Conservation (phyloP, 1,140 invertebrate genomes). For the Grapholita molesta region DNA sequence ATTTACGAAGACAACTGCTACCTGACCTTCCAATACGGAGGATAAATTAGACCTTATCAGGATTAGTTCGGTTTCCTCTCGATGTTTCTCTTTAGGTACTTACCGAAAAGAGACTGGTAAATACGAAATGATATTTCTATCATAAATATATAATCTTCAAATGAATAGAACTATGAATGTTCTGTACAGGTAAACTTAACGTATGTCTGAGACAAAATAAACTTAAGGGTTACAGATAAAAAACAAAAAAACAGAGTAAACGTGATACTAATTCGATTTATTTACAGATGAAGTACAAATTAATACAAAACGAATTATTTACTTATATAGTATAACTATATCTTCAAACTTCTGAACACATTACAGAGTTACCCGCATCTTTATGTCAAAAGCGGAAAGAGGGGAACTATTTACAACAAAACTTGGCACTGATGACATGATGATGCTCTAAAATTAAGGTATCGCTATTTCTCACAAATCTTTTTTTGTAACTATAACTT, state of each 20-base stretch:
- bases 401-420: background rate
- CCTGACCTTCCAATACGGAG: too few species aligned
- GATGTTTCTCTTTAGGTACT: too few species aligned
- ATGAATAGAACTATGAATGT: too few species aligned
- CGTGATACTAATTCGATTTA: constrained; percentile 12
- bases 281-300: constrained; percentile 17
- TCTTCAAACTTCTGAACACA: background rate
- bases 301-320: constrained; percentile 4
- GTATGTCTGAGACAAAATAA: background rate
- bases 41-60: too few species aligned
- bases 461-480: too few species aligned
- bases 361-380: background rate
- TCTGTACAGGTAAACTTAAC: background rate
- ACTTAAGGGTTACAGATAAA: background rate
- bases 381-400: background rate
- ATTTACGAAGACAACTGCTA: too few species aligned
- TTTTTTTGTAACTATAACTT: too few species aligned
- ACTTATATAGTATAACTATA: background rate
- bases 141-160: too few species aligned
- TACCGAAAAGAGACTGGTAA: too few species aligned
- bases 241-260: background rate
- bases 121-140: too few species aligned
- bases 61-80: too few species aligned
- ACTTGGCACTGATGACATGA: background rate
- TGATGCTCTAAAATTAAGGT: too few species aligned